Evolutionary conservation across 2,797 vertebrate species (phyloP).

Genomic region (Hyperoplus lanceolatus): DNA sequence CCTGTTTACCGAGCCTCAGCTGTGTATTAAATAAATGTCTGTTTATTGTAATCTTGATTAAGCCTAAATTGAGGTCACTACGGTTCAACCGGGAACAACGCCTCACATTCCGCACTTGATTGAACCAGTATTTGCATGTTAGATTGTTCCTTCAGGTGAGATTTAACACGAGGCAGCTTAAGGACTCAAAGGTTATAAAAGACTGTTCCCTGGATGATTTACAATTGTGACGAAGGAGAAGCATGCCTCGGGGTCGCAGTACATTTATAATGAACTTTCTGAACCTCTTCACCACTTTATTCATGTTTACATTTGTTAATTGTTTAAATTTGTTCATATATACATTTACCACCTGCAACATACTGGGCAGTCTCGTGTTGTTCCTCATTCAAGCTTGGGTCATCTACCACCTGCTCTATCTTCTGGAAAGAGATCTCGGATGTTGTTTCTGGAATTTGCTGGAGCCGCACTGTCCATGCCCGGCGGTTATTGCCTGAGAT

Average conservation of each 20-base stretch:
- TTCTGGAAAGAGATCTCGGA: no score
- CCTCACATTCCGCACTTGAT: slow-evolving; percentile 59
- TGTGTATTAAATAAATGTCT: no score
- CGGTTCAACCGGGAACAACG: slow-evolving; percentile 33
- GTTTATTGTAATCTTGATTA: background rate
- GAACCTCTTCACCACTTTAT: slow-evolving; percentile 11
- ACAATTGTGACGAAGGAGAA: slow-evolving; percentile 32
- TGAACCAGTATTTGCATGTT: slow-evolving; percentile 67
- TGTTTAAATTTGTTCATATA: no score
- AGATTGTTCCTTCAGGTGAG: slow-evolving; percentile 43
- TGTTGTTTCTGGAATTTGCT: no score
- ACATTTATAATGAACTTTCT: slow-evolving; percentile 4
- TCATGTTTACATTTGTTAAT: no score
- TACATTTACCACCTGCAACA: no score
- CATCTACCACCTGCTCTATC: no score
- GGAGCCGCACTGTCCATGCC: no score
- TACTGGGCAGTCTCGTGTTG: no score
- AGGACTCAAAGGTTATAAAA: slow-evolving; percentile 50
- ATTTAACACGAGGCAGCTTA: slow-evolving; percentile 15
- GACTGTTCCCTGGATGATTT: slow-evolving; percentile 30
- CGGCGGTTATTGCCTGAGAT: no score
- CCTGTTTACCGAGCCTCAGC: no score
- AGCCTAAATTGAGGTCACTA: slow-evolving; percentile 7
- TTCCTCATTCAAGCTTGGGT: no score
- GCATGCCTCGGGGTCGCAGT: slow-evolving; percentile 12